phyloP scores from a whole-genome alignment of 2,888 invertebrate species.

The Tyria jacobaeae region DNA sequence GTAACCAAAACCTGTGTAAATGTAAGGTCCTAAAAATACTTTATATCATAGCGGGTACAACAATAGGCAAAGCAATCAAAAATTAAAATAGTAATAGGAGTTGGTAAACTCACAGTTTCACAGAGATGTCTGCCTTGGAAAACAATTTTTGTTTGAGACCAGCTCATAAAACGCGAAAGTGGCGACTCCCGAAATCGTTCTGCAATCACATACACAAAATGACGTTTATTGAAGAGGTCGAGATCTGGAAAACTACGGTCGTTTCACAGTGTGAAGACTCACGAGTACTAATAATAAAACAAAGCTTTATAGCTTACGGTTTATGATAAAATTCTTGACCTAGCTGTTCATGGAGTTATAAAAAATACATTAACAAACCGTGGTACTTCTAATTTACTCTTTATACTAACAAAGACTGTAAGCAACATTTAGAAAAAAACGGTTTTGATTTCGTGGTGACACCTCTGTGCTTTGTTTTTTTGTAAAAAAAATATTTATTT shows the following conservation, averaged over 20 bases:
- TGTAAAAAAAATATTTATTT: too few species aligned
- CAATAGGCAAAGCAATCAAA: too few species aligned
- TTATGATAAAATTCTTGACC: background rate
- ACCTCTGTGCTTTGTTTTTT: too few species aligned
- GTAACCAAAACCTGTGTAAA: too few species aligned
- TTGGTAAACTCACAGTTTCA: background rate
- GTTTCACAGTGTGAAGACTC: background rate
- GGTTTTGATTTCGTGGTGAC: too few species aligned
- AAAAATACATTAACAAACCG: background rate
- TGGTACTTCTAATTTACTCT: background rate
- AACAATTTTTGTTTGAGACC: too few species aligned
- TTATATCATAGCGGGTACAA: too few species aligned
- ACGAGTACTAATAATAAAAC: background rate
- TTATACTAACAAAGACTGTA: too few species aligned
- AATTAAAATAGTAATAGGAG: background rate
- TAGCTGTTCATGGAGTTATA: background rate
- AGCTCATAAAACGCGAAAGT: background rate
- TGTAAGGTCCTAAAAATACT: too few species aligned
- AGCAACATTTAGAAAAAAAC: too few species aligned
- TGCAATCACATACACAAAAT: background rate
- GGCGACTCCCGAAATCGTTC: background rate
- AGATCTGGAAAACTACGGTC: background rate
- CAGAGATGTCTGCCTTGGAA: too few species aligned
- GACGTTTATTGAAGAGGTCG: background rate
- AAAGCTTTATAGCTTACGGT: background rate